phyloP scores from a whole-genome alignment of 2,113 vertebrate species.

The Steatornis caripensis region DNA sequence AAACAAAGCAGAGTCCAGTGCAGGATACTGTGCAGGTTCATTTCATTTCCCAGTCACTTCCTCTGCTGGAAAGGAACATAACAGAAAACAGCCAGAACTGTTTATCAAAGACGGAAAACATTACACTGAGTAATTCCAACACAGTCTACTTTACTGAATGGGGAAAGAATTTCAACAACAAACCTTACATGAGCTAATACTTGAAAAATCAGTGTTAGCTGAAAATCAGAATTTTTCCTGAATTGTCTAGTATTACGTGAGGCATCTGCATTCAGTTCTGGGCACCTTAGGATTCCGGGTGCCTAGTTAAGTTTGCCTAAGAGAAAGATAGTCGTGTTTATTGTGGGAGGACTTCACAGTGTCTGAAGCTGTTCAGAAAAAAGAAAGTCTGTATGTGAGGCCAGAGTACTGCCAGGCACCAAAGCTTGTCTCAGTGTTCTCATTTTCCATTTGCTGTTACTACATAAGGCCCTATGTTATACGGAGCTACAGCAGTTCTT shows the following conservation, averaged over 20 bases:
- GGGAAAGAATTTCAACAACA: not conserved
- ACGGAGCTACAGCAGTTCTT: not conserved
- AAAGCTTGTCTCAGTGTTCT: not conserved
- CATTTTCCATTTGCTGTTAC: not conserved
- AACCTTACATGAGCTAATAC: not conserved
- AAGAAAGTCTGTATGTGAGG: not conserved
- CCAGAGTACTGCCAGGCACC: not conserved
- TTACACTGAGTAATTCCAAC: not conserved
- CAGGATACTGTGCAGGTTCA: not conserved
- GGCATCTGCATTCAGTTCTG: not conserved
- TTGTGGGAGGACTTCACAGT: not conserved
- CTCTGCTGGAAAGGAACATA: not conserved
- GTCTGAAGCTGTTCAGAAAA: not conserved
- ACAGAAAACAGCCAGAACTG: not conserved
- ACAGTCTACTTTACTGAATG: not conserved
- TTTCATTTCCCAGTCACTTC: conserved; percentile 1
- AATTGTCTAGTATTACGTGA: not conserved
- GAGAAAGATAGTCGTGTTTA: not conserved
- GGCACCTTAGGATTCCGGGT: not conserved
- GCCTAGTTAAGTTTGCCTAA: not conserved
- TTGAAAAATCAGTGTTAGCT: not conserved
- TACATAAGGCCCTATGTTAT: accelerated
- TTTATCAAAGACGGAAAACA: not conserved
- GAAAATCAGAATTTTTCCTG: not conserved
- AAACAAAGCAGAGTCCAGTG: not conserved